These are phyloP conservation scores for Polypterus bichir DNA, from an alignment of 2,113 vertebrate genomes.

Conservation along the genomic window DNA sequence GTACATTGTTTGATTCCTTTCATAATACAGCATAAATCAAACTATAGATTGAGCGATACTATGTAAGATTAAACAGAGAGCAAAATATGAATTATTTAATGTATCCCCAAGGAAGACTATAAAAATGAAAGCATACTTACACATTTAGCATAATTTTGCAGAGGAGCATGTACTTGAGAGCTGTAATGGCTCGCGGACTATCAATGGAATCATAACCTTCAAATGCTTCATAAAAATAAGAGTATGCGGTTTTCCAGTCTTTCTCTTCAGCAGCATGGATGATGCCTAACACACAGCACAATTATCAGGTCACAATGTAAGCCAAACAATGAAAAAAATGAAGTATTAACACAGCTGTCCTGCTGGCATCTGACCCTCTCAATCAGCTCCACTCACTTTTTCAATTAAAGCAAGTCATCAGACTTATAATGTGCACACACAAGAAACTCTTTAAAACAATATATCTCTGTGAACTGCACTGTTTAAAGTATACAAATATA, in stretches of 20 bases:
- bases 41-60: too few relatives aligned
- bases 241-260: slow-evolving; percentile 98
- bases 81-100: too few relatives aligned
- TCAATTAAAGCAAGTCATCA: too few relatives aligned
- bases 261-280: slow-evolving; percentile 97
- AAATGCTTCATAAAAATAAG: slow-evolving; percentile 96
- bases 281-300: slow-evolving; percentile 60
- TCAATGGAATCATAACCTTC: slow-evolving; percentile 96
- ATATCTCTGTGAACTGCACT: too few relatives aligned
- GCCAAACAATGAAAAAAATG: background rate
- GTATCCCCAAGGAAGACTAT: too few relatives aligned
- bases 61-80: too few relatives aligned
- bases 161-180: slow-evolving; percentile 96
- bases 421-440: too few relatives aligned
- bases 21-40: too few relatives aligned
- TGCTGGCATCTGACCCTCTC: background rate
- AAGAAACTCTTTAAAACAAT: too few relatives aligned
- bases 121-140: slow-evolving; percentile 47
- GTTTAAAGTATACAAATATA: too few relatives aligned
- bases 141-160: slow-evolving; percentile 96
- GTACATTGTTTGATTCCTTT: too few relatives aligned
- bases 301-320: background rate
- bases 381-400: too few relatives aligned
- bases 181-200: slow-evolving; percentile 84
- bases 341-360: background rate